Base-by-base conservation (phyloP, 2,113 vertebrate genomes). In the Saimiri boliviensis region DNA sequence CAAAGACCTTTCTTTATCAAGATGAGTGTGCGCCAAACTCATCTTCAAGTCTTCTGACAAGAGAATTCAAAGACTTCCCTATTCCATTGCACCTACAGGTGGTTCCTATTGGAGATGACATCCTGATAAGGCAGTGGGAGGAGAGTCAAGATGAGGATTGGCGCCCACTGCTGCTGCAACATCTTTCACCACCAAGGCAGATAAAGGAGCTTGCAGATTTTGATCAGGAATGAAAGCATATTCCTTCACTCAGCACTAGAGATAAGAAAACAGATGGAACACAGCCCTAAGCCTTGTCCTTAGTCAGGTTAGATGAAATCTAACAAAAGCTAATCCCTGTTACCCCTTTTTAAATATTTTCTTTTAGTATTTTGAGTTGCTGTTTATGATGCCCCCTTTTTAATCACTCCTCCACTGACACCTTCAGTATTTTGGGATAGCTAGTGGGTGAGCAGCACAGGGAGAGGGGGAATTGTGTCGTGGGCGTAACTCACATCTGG, bases 1-100 rank as follows among this genome's bases (percentile, higher is more conserved):
- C 32, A 49, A 58, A 92, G 68, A 83, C 23, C 6, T 70, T 87
- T 56, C 49, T 88, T 79, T 9, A 52, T 42, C 8, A 54, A 47
- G 37, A 35, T 35, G 42, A 42, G 42, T 42, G 6, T 42, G 42
- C 76, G 20, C 79, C 49, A 74, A 82, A 92, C 74, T 35, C 56
- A 56, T 42, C 74, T 74, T 47, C 25, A n/a, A 11, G 17, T 79
- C 68, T 97, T 90, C 14, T 12, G 40, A 73, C 77, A 77, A 35
- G 3, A 13, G 30, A 47, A 60, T 68, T 86, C 79, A 30, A 35
- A 42, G 71, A 4, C 52, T 27, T 91, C 19, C 10, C 35, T 32
- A n/a, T 25, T 12, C 49, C 3, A 3, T 10, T 0, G 14, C 40
- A 27, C 1, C 3, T 7, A 14, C 42, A 54, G 52, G 3, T 8